A percentile compares a stretch with the other conserved stretches of the same genome.
phyloP scores from a whole-genome alignment of 2,797 vertebrate genomes.

The Diplodus puntazzo region DNA sequence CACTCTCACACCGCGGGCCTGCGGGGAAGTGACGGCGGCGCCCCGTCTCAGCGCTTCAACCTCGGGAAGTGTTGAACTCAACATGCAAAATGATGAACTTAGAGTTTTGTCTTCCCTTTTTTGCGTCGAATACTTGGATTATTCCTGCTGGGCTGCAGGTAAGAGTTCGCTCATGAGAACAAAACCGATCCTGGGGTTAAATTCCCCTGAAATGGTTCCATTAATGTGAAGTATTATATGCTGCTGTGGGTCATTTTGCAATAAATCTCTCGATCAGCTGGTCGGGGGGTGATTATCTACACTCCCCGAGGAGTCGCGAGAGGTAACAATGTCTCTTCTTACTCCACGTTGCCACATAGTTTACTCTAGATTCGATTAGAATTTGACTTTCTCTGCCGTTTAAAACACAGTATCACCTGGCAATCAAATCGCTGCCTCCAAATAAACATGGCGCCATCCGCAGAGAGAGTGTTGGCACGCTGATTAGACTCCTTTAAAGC shows the following conservation, averaged over 20 bases:
- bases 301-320: not conserved
- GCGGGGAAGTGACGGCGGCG: slow-evolving; percentile 42
- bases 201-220: not conserved
- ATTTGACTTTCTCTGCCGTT: not conserved
- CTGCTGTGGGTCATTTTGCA: too few species aligned
- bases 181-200: not conserved
- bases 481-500: slow-evolving; percentile 30
- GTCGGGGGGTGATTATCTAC: not conserved
- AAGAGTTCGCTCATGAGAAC: not conserved
- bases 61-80: not conserved
- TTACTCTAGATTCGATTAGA: not conserved
- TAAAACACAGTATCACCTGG: slow-evolving; percentile 24
- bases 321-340: not conserved
- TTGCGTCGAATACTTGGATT: too few species aligned
- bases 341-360: not conserved
- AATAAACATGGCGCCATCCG: slow-evolving; percentile 11
- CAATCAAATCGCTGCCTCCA: not conserved
- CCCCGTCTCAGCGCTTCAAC: slow-evolving; percentile 29
- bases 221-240: not conserved
- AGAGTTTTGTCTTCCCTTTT: not conserved
- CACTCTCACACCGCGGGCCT: slow-evolving; percentile 52
- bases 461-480: slow-evolving; percentile 17
- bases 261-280: not conserved
- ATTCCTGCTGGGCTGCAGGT: not conserved
- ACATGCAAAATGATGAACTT: slow-evolving; percentile 5